Conservation (phyloP, 2,888 invertebrate species). For the Trachelus tabidus region DNA sequence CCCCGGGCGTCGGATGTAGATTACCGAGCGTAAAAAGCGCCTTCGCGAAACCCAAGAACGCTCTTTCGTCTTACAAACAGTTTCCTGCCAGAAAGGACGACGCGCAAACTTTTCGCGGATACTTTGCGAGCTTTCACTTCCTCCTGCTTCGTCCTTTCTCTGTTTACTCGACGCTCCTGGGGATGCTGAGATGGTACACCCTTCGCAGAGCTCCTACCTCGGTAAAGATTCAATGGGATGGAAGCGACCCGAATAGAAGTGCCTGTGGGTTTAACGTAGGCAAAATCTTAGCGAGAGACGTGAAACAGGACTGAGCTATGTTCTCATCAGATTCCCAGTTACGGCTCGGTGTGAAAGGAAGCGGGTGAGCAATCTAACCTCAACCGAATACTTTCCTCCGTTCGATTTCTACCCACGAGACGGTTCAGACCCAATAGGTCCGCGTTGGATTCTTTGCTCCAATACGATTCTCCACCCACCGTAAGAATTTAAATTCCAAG, state of each 20-base stretch:
- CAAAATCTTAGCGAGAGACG: conserved; percentile 13
- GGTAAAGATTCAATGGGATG: conserved; percentile 56
- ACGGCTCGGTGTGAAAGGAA: conserved; percentile 23
- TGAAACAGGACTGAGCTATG: conserved; percentile 30
- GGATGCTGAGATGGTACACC: conserved; percentile 27
- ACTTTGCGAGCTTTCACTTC: conserved; percentile 55
- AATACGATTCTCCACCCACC: background rate
- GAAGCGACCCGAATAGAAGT: conserved; percentile 53
- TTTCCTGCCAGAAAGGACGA: conserved; percentile 32
- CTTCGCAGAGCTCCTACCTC: conserved; percentile 30
- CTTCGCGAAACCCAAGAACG: conserved; percentile 15
- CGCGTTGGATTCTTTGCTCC: background rate
- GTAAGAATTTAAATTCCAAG: background rate
- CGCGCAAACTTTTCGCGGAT: conserved; percentile 40
- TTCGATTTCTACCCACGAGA: background rate
- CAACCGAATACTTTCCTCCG: background rate
- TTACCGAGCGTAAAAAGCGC: conserved; percentile 26
- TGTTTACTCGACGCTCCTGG: conserved; percentile 55
- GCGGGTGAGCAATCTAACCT: background rate
- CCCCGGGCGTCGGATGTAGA: conserved; percentile 26
- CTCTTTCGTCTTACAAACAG: conserved; percentile 13
- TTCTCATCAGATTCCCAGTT: conserved; percentile 45
- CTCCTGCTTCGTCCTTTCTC: conserved; percentile 23
- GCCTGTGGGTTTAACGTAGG: conserved; percentile 50
- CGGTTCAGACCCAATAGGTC: background rate